Evolutionary conservation across 30 jellyfish, hydroid and myxozoan genomes (phyloP), one percentile per base, ranked within the genome.

Genomic region (Turritopsis dohrnii): DNA sequence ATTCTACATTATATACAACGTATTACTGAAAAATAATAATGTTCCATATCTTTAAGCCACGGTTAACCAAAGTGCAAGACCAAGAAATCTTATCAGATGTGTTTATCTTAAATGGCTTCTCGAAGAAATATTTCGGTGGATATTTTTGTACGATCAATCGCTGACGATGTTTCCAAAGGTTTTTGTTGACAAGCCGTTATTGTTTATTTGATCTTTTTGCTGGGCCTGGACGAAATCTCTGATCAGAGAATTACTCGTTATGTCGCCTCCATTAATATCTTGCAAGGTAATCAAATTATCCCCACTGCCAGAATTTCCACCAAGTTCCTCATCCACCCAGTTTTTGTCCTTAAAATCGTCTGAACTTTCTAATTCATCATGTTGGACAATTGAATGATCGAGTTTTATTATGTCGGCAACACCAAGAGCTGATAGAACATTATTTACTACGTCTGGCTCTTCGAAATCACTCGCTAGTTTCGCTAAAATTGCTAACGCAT

Each of bases 301-400:
- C 19, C 77, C 77, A 69, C 77, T 69, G 30, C 77, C 77, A 17
- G 77, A 69, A 69, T 19, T 69, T 7, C 30, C 77, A n/a, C 77
- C 77, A 0, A 69, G 30, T 19, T 69, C 77, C 19, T 69, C 77
- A 69, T 69, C 77, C 8, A 69, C 77, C 77, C 77, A 69, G 19
- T 69, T 69, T 27, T 23, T n/a, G 30, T 69, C 77, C 19, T 27
- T 27, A 27, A 69, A 69, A 23, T n/a, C 77, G 30, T 69, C 77
- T n/a, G 77, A 27, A 27, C 77, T 27, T 9, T 69, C 77, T 17
- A 69, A n/a, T 69, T 69, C 77, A 69, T 69, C 77, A 19, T 69
- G 77, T 69, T 69, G 77, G 1, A 69, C 77, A 7, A 69, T n/a
- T 0, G 77, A 27, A n/a, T 27, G 77, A 19, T 69, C 77, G 30